These are phyloP conservation scores for Orgyia antiqua DNA, from an alignment of 2,888 invertebrate species.

Conservation along the genomic window DNA sequence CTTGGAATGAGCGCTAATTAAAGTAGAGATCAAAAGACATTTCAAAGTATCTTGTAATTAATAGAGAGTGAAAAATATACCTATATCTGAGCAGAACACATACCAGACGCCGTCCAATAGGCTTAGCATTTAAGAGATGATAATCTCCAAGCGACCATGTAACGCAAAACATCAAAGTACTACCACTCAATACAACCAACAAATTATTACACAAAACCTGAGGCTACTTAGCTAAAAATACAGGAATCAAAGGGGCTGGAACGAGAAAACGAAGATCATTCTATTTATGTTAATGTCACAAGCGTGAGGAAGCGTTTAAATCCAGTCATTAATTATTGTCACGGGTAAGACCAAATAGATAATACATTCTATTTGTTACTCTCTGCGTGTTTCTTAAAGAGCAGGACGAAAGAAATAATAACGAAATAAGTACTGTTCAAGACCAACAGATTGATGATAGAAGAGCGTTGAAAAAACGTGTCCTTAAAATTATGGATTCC, in stretches of 20 bases:
- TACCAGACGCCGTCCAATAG: constrained; percentile 40
- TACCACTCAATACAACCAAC: constrained; percentile 57
- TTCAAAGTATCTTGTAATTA: too few relatives aligned
- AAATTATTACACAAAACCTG: constrained; percentile 72
- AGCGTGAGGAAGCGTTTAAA: constrained; percentile 79
- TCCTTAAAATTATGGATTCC: constrained; percentile 64
- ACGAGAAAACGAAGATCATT: constrained; percentile 67
- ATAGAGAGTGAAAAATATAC: too few relatives aligned
- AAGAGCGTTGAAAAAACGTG: constrained; percentile 61
- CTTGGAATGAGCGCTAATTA: too few relatives aligned
- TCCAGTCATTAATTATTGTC: constrained; percentile 78
- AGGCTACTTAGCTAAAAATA: constrained; percentile 71
- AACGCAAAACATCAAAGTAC: constrained; percentile 72
- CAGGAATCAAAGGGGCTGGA: constrained; percentile 70
- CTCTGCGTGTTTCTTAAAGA: constrained; percentile 55
- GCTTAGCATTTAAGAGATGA: constrained; percentile 53
- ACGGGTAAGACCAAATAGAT: constrained; percentile 75
- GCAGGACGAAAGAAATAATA: constrained; percentile 67
- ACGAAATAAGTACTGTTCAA: constrained; percentile 57
- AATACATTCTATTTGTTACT: constrained; percentile 74
- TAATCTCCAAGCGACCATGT: constrained; percentile 65
- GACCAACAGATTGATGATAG: constrained; percentile 66
- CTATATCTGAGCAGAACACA: too few relatives aligned
- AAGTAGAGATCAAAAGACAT: too few relatives aligned
- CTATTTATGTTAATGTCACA: constrained; percentile 78